Evolutionary conservation across 2,113 vertebrate genomes (phyloP).

Genomic region (Chlamydotis undulata): DNA sequence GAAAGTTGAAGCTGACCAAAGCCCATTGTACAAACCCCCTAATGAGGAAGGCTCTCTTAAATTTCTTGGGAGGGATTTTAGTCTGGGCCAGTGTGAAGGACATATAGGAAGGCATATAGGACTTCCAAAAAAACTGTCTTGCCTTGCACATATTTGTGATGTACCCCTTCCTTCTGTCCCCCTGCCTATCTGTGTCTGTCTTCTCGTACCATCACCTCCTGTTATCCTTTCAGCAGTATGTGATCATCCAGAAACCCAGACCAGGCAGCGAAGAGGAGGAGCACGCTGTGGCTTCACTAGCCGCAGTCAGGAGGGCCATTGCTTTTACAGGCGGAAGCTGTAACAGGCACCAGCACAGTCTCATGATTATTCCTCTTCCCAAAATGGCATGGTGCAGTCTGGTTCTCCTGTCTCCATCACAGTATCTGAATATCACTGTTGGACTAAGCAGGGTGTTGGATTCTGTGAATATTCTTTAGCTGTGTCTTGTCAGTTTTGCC

Average conservation of each 20-base stretch:
- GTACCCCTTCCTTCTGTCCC: not conserved
- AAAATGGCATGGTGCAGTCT: not conserved
- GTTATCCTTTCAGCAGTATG: not conserved
- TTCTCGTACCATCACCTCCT: rapidly evolving
- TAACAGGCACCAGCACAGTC: not conserved
- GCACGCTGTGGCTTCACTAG: not conserved
- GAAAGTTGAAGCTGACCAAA: not conserved
- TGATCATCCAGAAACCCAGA: not conserved
- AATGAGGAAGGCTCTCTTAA: not conserved
- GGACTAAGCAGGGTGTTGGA: not conserved
- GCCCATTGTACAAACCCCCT: not conserved
- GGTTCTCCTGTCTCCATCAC: not conserved
- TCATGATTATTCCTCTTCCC: not conserved
- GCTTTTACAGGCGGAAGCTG: not conserved
- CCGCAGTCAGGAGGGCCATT: not conserved
- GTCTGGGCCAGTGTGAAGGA: not conserved
- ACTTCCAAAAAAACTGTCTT: not conserved
- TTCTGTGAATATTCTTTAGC: slow-evolving; percentile 17
- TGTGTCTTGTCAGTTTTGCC: slow-evolving; percentile 33
- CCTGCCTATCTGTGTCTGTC: not conserved
- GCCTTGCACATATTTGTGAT: not conserved
- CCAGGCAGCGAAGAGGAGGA: not conserved
- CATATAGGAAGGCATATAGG: too few species aligned
- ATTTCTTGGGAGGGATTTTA: not conserved
- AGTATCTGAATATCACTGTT: not conserved